These are phyloP conservation scores for Valencia hispanica DNA, from an alignment of 2,797 vertebrate genomes.

Conservation along the genomic window DNA sequence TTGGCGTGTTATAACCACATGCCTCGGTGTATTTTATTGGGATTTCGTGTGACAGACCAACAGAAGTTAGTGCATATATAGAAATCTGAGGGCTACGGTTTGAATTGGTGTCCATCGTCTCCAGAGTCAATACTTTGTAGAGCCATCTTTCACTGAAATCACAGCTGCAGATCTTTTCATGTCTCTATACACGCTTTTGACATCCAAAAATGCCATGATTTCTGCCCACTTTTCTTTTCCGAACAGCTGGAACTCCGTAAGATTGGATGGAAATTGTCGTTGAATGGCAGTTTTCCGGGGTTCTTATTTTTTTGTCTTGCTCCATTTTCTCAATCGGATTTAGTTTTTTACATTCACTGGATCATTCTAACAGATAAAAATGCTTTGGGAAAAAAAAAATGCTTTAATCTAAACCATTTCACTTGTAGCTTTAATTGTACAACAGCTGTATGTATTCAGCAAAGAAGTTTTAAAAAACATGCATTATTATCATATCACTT, in stretches of 20 bases:
- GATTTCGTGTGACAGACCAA: neutral
- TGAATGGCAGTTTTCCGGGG: neutral
- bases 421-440: no score
- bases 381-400: neutral
- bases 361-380: neutral
- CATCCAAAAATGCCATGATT: neutral
- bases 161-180: neutral
- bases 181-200: neutral
- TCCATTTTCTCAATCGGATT: neutral
- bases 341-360: neutral
- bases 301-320: no score
- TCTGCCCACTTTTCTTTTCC: neutral
- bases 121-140: neutral
- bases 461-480: no score
- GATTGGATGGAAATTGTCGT: neutral
- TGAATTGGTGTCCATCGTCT: neutral
- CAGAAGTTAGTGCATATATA: neutral
- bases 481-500: no score
- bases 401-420: neutral
- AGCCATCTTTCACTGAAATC: neutral
- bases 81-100: neutral
- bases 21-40: neutral
- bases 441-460: no score
- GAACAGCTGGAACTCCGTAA: neutral
- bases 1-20: neutral